phyloP scores from a whole-genome alignment of 92 coral and sea anemone species.

The Umimayanthus chanpuru region DNA sequence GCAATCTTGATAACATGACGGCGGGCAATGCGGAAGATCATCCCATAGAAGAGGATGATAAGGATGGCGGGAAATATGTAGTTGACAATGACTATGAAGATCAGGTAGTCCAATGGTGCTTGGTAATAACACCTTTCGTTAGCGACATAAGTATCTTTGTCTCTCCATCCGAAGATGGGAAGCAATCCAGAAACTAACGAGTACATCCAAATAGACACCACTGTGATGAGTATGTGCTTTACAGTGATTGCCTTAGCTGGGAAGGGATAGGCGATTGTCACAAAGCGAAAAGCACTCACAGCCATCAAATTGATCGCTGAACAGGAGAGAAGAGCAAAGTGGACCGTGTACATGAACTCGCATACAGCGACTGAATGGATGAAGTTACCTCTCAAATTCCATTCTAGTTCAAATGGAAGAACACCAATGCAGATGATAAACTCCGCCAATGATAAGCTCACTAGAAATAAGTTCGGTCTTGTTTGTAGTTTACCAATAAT shows the following conservation, averaged over 20 bases:
- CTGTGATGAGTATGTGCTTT: constrained; percentile 45
- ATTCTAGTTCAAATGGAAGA: constrained; percentile 78
- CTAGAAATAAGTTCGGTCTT: constrained; percentile 66
- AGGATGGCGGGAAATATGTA: constrained; percentile 72
- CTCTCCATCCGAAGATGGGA: constrained; percentile 85
- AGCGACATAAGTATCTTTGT: constrained; percentile 26
- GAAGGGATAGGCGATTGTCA: constrained; percentile 79
- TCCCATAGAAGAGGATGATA: constrained; percentile 63
- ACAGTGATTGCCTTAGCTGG: constrained; percentile 54
- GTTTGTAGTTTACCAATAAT: constrained; percentile 69
- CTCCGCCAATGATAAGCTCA: constrained; percentile 75
- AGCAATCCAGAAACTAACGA: constrained; percentile 59
- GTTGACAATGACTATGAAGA: constrained; percentile 68
- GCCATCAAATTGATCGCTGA: constrained; percentile 77
- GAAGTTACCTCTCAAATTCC: constrained; percentile 62
- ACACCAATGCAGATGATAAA: constrained; percentile 50
- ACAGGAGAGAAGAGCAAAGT: constrained; percentile 62
- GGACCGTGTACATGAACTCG: constrained; percentile 68
- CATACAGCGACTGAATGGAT: constrained; percentile 64
- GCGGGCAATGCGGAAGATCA: constrained; percentile 78
- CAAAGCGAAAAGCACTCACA: constrained; percentile 75
- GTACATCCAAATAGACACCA: constrained; percentile 71
- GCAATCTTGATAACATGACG: constrained; percentile 76
- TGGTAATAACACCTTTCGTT: constrained; percentile 38
- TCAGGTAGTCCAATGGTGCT: constrained; percentile 44